Base-by-base conservation (phyloP, 2,888 invertebrate species). In the Trissoscelio sp. region DNA sequence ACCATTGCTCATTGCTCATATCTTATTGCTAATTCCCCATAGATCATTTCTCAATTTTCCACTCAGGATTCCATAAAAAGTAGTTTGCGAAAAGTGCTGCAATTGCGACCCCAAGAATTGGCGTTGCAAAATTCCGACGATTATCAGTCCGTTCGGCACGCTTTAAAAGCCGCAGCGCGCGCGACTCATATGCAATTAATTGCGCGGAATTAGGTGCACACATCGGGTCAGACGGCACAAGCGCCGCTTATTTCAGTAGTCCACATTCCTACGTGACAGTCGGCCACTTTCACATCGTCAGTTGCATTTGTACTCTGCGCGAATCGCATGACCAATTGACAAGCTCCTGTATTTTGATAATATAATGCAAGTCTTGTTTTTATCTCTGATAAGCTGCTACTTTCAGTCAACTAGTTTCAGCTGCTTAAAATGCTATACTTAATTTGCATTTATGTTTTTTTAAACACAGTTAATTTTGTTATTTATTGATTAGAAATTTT, bases 221-320 rank as follows among this genome's bases (percentile, higher is more conserved):
- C 39, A 58, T 39, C 46, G 37, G 75, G 58, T 78, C 78, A 67
- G 46, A 48, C 67, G 37, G 46, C 53, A 28, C 73, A 62, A 62
- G 64, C 48, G 73, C 64, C 62, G 58, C 20, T 72, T 57, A 72
- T 72, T 67, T 73, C 55, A 66, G 53, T 44, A 67, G 62, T 64
- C 73, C 53, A 73, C 81, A 81, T 81, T 78, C 78, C 57, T 51
- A 7, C 73, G 44, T 12, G 70, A 70, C 81, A 77, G 72, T 57
- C 62, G 58, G 31, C 67, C 51, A 73, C 73, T 78, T 81, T 81
- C 78, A 73, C 67, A 73, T 73, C 44, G 67, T 11, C 60, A n/a
- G 57, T 14, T 62, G 48, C 69, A 28, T 60, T 62, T 51, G 46
- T 58, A 37, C 39, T 55, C n/a, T 31, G 20, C 34, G 7, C 46